Conservation (phyloP, 2,888 invertebrate genomes). For the Phytoseiulus persimilis region DNA sequence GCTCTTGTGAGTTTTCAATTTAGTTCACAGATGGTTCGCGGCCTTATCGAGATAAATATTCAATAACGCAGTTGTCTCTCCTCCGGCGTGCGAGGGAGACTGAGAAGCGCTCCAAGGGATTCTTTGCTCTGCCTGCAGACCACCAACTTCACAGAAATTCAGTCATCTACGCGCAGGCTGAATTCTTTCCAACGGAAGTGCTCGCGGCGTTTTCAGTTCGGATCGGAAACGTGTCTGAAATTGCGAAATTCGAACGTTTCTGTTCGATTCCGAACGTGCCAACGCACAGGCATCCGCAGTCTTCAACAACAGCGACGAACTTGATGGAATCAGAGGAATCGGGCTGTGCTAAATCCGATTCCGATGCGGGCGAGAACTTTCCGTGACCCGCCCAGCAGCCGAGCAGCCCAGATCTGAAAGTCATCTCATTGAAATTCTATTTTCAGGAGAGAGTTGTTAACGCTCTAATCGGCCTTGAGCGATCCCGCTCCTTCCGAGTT, state of each 20-base stretch:
- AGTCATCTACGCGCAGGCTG: background rate
- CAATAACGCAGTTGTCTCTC: background rate
- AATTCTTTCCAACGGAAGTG: background rate
- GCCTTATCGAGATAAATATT: background rate
- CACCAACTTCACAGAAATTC: background rate
- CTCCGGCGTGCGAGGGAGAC: background rate
- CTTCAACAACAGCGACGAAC: background rate
- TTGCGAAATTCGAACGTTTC: background rate
- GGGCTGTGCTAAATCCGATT: background rate
- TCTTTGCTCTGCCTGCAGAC: background rate
- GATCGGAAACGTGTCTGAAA: background rate
- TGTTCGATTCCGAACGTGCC: background rate
- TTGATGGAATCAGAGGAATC: background rate
- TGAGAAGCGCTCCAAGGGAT: background rate
- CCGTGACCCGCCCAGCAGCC: background rate
- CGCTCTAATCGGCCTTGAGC: too few relatives aligned
- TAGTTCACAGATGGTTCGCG: background rate
- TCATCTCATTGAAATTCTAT: too few relatives aligned
- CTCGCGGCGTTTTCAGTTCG: background rate
- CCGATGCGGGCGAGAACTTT: background rate
- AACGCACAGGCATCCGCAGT: background rate
- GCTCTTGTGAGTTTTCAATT: background rate
- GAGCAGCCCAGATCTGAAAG: too few relatives aligned
- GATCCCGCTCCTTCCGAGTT: too few relatives aligned
- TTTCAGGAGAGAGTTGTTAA: too few relatives aligned